These are phyloP conservation scores for Listrodromus nycthemerus DNA, from an alignment of 2,888 invertebrate genomes.

Conservation along the genomic window DNA sequence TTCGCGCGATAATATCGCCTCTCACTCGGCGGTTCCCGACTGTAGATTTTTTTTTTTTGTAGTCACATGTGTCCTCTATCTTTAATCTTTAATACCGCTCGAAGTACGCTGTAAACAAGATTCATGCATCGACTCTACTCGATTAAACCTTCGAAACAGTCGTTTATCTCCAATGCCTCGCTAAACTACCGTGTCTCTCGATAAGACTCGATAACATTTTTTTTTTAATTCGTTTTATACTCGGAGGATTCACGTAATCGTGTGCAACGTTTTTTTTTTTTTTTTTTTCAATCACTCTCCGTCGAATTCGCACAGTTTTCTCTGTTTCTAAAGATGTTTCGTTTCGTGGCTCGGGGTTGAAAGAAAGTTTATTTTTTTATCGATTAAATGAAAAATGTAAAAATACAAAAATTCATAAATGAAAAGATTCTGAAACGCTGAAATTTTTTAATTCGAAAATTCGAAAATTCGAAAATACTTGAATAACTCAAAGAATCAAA, in stretches of 20 bases:
- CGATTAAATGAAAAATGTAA: too few species aligned
- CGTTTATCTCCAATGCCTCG: neutral
- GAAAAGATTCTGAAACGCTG: too few species aligned
- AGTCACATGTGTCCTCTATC: neutral
- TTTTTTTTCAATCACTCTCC: neutral
- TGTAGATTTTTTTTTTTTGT: neutral
- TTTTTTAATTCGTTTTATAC: neutral
- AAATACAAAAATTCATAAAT: too few species aligned
- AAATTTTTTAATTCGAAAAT: too few species aligned
- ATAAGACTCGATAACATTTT: neutral
- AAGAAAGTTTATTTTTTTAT: too few species aligned
- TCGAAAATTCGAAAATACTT: too few species aligned
- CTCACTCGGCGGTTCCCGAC: conserved; percentile 9
- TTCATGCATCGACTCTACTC: neutral
- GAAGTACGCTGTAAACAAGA: conserved; percentile 7
- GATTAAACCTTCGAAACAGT: conserved; percentile 13
- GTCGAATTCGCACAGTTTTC: neutral
- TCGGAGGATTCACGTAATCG: neutral
- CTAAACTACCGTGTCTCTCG: neutral
- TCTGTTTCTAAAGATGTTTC: too few species aligned
- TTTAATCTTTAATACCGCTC: neutral
- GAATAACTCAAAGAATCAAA: too few species aligned
- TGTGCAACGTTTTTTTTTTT: neutral
- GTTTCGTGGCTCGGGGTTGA: too few species aligned
- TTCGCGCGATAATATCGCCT: neutral